phyloP scores from a whole-genome alignment of 2,797 vertebrate species.

The Chelidonichthys spinosus region DNA sequence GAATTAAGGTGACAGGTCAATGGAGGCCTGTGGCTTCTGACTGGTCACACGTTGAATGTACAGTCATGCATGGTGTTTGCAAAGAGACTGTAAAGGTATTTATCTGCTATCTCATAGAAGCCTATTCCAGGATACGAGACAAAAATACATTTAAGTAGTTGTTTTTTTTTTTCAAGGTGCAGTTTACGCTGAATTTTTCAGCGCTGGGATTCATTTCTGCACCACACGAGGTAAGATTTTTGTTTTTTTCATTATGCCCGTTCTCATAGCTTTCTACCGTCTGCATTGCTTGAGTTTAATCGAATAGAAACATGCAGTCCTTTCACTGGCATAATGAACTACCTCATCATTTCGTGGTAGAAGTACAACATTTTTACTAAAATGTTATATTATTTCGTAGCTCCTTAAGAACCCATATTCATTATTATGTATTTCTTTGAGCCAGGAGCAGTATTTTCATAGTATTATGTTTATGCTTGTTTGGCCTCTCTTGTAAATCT shows the following conservation, averaged over 20 bases:
- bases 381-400: conserved; percentile 10
- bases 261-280: conserved; percentile 42
- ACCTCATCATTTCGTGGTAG: too few relatives aligned
- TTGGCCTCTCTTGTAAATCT: too few relatives aligned
- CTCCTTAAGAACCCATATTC: neutral
- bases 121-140: conserved; percentile 28
- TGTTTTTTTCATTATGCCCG: conserved; percentile 8
- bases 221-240: conserved; percentile 36
- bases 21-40: conserved; percentile 50
- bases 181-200: neutral
- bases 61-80: conserved; percentile 55
- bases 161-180: conserved; percentile 13
- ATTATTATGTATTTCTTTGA: conserved; percentile 22
- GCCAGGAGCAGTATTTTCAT: neutral
- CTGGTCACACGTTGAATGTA: conserved; percentile 47
- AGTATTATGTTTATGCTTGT: neutral
- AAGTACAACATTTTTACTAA: too few relatives aligned
- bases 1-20: conserved; percentile 67
- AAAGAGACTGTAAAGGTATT: conserved; percentile 35
- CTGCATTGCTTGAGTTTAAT: neutral
- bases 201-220: conserved; percentile 3
- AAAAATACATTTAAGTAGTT: conserved; percentile 12
- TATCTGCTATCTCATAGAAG: conserved; percentile 34
- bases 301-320: conserved; percentile 4
- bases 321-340: conserved; percentile 15